Evolutionary conservation across 2,113 vertebrate genomes (phyloP).

Genomic region (Corythornis vintsioides): DNA sequence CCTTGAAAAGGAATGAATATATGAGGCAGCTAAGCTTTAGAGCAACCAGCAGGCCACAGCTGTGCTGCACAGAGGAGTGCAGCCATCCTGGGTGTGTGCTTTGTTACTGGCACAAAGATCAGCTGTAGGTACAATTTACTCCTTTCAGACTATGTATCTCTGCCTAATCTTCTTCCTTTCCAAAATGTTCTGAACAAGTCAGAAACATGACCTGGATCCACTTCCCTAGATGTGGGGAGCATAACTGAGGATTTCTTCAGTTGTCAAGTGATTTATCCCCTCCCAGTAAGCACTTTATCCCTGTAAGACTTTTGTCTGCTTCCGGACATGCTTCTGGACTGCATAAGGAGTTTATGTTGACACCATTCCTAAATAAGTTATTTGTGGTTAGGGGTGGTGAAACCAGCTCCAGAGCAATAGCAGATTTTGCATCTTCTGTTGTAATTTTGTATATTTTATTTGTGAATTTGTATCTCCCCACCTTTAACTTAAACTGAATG

Average conservation of each 20-base stretch:
- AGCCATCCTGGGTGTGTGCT: slow-evolving; percentile 26
- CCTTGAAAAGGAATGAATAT: neutral
- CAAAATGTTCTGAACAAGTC: neutral
- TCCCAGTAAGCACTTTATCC: slow-evolving; percentile 30
- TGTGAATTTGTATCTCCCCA: neutral
- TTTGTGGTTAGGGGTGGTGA: neutral
- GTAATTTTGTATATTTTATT: too few species aligned
- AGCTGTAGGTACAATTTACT: neutral
- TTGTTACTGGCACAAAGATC: neutral
- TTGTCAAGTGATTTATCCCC: neutral
- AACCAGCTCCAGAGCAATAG: neutral
- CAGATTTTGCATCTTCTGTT: neutral
- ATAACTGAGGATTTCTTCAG: neutral
- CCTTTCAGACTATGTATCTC: neutral
- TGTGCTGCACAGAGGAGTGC: neutral
- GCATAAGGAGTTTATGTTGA: neutral
- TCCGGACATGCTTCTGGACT: neutral
- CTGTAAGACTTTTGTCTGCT: slow-evolving; percentile 4
- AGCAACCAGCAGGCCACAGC: neutral
- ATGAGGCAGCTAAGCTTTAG: neutral
- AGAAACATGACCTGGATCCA: neutral
- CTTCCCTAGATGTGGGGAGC: neutral
- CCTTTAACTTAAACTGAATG: neutral
- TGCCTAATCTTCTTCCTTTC: neutral
- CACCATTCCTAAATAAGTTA: neutral